These are phyloP conservation scores for Phoxinus dragarum DNA, from an alignment of 2,797 vertebrate genomes.

Conservation along the genomic window DNA sequence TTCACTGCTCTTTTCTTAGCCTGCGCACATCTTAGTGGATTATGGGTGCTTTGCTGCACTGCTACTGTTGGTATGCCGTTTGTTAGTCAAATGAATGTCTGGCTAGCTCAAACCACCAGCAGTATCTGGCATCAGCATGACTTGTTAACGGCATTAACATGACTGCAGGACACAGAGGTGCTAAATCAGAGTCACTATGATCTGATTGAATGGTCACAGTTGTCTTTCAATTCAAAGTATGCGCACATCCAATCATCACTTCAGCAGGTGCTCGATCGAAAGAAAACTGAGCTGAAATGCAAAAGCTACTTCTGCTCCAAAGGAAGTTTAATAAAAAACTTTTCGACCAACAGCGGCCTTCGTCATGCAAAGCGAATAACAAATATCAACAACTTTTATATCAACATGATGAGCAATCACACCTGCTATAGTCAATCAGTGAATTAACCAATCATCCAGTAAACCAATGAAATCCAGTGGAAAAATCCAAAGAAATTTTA, in stretches of 20 bases:
- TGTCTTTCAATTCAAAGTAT: background rate
- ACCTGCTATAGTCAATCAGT: background rate
- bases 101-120: background rate
- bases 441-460: background rate
- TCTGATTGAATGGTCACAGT: background rate
- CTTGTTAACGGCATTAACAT: background rate
- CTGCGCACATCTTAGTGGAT: background rate
- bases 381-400: background rate
- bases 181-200: background rate
- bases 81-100: background rate
- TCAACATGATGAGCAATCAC: background rate
- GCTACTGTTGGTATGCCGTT: conserved; percentile 18
- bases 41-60: background rate
- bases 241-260: background rate
- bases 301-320: background rate
- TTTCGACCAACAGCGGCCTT: background rate
- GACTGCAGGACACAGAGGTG: background rate
- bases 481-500: no score
- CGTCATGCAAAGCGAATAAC: background rate
- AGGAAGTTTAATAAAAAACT: background rate
- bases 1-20: conserved; percentile 39
- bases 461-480: no score
- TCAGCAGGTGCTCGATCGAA: background rate
- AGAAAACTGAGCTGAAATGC: background rate
- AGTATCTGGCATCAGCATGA: background rate